A percentile compares a stretch with the other conserved stretches of the same genome.
Conservation (phyloP, 2,888 invertebrate species). For the Latrodectus hesperus region DNA sequence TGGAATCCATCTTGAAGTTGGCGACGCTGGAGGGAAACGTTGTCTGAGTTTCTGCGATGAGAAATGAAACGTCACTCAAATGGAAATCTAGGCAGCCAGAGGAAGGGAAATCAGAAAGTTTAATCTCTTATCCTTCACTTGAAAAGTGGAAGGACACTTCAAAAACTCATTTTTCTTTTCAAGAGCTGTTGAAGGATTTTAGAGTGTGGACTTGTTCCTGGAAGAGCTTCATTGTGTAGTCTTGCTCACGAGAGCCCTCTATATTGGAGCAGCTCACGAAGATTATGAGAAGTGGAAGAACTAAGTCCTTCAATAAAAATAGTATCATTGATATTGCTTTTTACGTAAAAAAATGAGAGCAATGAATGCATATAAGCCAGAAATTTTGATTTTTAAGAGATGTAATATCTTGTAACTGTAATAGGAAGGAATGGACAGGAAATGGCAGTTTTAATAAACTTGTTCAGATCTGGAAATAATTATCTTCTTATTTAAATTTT, state of each 20-base stretch:
- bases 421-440: no score
- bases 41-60: constrained; percentile 1
- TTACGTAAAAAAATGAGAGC: no score
- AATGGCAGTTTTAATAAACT: no score
- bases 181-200: background rate
- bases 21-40: background rate
- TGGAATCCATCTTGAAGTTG: background rate
- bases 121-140: constrained; percentile 35
- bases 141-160: constrained; percentile 7
- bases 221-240: background rate
- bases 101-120: constrained; percentile 23
- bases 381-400: no score
- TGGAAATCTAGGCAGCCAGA: constrained; percentile 11
- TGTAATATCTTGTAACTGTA: no score
- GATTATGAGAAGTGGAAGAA: no score
- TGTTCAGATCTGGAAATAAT: no score
- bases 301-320: no score
- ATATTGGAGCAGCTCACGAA: background rate
- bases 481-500: no score
- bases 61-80: constrained; percentile 44
- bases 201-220: background rate
- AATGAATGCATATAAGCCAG: no score
- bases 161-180: constrained; percentile 16
- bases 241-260: background rate
- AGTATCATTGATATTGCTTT: no score